phyloP scores from a whole-genome alignment of 2,888 invertebrate genomes.

The Schizaphis graminum region DNA sequence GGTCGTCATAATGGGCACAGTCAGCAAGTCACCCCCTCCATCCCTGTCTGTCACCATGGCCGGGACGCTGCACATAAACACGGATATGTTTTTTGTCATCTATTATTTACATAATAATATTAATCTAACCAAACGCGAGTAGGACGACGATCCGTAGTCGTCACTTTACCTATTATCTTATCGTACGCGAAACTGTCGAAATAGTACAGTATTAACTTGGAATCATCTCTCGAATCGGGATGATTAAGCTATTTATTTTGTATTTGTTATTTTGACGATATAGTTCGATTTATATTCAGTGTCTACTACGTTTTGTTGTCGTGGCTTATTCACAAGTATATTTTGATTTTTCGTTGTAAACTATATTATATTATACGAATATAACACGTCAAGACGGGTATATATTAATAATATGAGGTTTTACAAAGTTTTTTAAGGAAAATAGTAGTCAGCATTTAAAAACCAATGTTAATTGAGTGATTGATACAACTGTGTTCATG shows the following conservation, averaged over 20 bases:
- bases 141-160: neutral
- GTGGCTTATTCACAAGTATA: neutral
- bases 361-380: neutral
- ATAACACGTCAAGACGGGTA: no score
- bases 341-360: neutral
- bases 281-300: neutral
- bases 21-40: slow-evolving; percentile 26
- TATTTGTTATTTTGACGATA: neutral
- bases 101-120: neutral
- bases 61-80: slow-evolving; percentile 32
- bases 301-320: neutral
- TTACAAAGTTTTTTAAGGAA: neutral
- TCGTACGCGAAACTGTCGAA: neutral
- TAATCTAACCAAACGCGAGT: neutral
- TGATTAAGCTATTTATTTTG: neutral
- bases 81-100: neutral
- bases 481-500: neutral
- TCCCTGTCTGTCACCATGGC: slow-evolving; percentile 58
- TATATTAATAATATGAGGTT: neutral
- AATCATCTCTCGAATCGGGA: neutral
- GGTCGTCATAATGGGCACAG: slow-evolving; percentile 46
- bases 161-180: neutral
- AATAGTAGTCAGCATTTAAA: neutral
- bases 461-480: neutral
- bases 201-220: neutral